Percentiles rank a stretch among this genome's conserved stretches.
These are phyloP conservation scores for Gasterosteus nipponicus DNA, from an alignment of 2,113 vertebrate genomes.

Conservation along the genomic window DNA sequence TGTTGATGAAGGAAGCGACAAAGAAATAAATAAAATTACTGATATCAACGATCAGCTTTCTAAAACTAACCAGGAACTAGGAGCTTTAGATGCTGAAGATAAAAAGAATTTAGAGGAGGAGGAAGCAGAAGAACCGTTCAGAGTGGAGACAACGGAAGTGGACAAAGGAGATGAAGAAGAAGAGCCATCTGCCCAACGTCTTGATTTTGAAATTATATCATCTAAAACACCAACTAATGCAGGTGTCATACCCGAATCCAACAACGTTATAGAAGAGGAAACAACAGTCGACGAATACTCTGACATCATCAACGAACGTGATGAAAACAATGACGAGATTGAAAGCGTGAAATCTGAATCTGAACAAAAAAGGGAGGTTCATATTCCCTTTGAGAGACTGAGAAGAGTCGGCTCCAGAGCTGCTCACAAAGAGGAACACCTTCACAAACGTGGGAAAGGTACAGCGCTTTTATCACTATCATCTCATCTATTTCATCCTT, in stretches of 20 bases:
- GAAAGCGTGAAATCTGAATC: conserved; percentile 58
- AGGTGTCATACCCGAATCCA: conserved; percentile 10
- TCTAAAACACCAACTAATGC: conserved; percentile 20
- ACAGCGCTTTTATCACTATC: conserved; percentile 39
- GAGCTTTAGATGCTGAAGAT: not conserved
- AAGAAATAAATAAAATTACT: not conserved
- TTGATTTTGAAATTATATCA: conserved; percentile 23
- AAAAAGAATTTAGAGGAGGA: conserved; percentile 13
- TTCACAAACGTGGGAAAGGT: conserved; percentile 68
- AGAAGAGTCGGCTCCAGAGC: conserved; percentile 20
- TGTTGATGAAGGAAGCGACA: not conserved
- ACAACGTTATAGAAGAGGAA: conserved; percentile 35
- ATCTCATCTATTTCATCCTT: conserved; percentile 10
- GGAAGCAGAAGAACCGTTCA: conserved; percentile 3
- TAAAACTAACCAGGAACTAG: conserved; percentile 12
- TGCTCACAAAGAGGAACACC: conserved; percentile 1
- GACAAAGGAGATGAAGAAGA: conserved; percentile 15
- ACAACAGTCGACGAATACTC: conserved; percentile 21
- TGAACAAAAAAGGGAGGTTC: conserved; percentile 37
- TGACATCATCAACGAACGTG: conserved; percentile 33
- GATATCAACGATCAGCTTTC: conserved; percentile 13
- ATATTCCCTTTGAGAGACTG: conserved; percentile 28
- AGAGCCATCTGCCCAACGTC: conserved; percentile 15
- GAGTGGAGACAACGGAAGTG: not conserved
- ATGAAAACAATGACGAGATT: conserved; percentile 78